Evolutionary conservation across 1,140 invertebrate genomes (phyloP), one percentile per base, ranked within the genome.

Genomic region (Sminthurinus signatus): DNA sequence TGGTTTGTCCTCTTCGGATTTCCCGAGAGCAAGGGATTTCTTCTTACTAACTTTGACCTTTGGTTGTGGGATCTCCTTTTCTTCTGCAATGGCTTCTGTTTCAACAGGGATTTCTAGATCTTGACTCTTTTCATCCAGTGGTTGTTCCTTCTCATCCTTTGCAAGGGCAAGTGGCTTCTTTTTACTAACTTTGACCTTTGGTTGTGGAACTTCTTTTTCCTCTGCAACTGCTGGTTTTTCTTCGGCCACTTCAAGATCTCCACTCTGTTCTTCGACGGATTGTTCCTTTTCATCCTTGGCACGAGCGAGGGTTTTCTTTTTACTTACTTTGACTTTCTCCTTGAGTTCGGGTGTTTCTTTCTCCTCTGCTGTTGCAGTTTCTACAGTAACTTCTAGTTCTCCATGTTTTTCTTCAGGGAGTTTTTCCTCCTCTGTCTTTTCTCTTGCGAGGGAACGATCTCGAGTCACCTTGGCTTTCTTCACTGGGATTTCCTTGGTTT

Each of bases 381-480:
- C 46, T 51, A 21, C 51, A 19, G 21, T 21, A 55, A 60, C 36
- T 56, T 60, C 39, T 44, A 62, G 31, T 46, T 70, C 50, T 21
- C 64, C 23, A 51, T 36, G 55, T 42, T 55, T 68, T 57, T 51
- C 56, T 23, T 44, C 69, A 44, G 17, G 3, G 29, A 10, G 50
- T 4, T 28, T 10, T 28, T 56, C 54, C 14, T 8, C 17, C 14
- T 39, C 54, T n/a, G 5, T 12, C 23, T 60, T 60, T 28, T 3
- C 27, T 8, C 19, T 42, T 10, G 4, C 39, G 10, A 46, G 15
- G 15, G 8, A 2, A 8, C 27, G 8, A 17, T 25, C 21, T 55
- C 32, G 14, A 17, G 50, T 19, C 8, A 52, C 50, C 27, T 52
- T 52, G 27, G 25, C 36, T 28, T 60, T 27, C 42, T 60, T 27